These are phyloP conservation scores for Notodonta ziczac DNA, from an alignment of 2,888 invertebrate species.

Conservation along the genomic window DNA sequence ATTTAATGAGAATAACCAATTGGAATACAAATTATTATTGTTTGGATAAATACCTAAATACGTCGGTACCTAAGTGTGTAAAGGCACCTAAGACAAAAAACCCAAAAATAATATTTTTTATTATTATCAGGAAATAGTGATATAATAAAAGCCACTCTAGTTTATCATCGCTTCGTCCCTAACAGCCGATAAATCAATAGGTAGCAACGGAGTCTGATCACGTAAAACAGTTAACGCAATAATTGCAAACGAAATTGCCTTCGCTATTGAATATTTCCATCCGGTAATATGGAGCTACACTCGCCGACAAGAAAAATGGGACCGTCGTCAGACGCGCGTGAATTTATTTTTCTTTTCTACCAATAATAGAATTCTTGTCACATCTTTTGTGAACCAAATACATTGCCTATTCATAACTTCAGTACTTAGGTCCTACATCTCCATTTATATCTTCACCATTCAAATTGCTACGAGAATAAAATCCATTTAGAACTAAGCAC, in stretches of 20 bases:
- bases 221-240: constrained; percentile 34
- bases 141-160: constrained; percentile 19
- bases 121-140: not conserved
- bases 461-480: not conserved
- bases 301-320: constrained; percentile 21
- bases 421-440: not conserved
- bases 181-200: constrained; percentile 29
- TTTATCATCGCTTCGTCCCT: constrained; percentile 17
- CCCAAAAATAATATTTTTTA: no score
- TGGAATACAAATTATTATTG: no score
- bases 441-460: not conserved
- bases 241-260: constrained; percentile 23
- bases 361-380: not conserved
- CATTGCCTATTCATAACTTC: constrained; percentile 4
- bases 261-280: constrained; percentile 18
- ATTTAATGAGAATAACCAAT: not conserved
- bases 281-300: constrained; percentile 16
- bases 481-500: not conserved
- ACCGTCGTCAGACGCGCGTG: not conserved
- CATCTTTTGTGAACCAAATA: constrained; percentile 1
- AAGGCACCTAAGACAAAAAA: no score
- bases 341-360: constrained; percentile 2
- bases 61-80: no score
- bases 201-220: constrained; percentile 24
- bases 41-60: no score